phyloP scores from a whole-genome alignment of 2,113 vertebrate genomes.

The Odocoileus hemionus region DNA sequence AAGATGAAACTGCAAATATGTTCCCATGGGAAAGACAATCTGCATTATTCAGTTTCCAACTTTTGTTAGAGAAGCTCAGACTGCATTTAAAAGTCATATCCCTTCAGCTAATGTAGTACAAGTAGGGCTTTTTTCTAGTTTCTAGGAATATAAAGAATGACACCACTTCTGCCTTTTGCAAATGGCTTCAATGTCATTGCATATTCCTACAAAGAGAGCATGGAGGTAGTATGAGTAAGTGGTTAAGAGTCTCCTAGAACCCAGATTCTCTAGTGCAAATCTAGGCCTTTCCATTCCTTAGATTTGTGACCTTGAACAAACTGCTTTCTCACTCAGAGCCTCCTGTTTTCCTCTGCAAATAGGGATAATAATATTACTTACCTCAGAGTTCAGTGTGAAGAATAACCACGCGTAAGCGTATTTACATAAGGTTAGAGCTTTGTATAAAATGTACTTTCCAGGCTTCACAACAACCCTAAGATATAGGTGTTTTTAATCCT shows the following conservation, averaged over 20 bases:
- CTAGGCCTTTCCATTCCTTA: not conserved
- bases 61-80: not conserved
- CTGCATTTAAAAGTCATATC: not conserved
- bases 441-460: not conserved
- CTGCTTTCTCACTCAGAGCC: not conserved
- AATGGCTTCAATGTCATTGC: not conserved
- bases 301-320: not conserved
- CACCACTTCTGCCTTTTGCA: rapidly evolving
- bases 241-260: not conserved
- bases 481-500: not conserved
- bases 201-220: not conserved
- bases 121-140: not conserved
- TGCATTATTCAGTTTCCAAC: not conserved
- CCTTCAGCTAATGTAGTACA: not conserved
- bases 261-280: not conserved
- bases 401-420: not conserved
- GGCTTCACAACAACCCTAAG: not conserved
- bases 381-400: not conserved
- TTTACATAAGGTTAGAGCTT: not conserved
- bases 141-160: not conserved
- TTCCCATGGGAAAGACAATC: not conserved
- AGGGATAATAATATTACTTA: not conserved
- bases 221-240: not conserved
- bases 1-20: not conserved
- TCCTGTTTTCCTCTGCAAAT: not conserved